A percentile compares a stretch with the other conserved stretches of the same genome.
phyloP scores from a whole-genome alignment of 2,888 invertebrate genomes.

The Volucella bombylans region DNA sequence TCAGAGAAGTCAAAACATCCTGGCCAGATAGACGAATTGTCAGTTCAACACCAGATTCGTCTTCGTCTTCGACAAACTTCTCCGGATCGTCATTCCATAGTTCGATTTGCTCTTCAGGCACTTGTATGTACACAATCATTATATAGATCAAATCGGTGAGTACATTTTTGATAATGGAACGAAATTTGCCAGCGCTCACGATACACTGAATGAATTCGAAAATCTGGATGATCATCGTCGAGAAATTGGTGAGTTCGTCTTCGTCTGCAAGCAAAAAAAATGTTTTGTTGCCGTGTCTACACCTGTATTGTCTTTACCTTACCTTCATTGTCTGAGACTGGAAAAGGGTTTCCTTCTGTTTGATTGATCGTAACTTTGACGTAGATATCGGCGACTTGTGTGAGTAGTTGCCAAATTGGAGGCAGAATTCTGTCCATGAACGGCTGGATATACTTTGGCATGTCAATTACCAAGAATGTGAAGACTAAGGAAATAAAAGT shows the following conservation, averaged over 20 bases:
- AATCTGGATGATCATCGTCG: constrained; percentile 86
- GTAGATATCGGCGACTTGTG: constrained; percentile 86
- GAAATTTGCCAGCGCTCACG: constrained; percentile 84
- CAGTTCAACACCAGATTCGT: constrained; percentile 85
- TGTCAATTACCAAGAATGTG: constrained; percentile 85
- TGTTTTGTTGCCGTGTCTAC: not conserved
- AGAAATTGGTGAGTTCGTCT: constrained; percentile 86
- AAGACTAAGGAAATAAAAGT: constrained; percentile 80
- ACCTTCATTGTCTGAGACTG: constrained; percentile 85
- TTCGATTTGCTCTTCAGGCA: constrained; percentile 87
- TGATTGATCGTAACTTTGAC: constrained; percentile 86
- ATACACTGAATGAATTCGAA: constrained; percentile 87
- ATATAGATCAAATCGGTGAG: constrained; percentile 87
- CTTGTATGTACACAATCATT: constrained; percentile 87
- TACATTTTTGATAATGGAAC: constrained; percentile 84
- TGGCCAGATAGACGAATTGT: constrained; percentile 87
- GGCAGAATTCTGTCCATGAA: constrained; percentile 86
- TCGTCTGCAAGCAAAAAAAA: constrained; percentile 74
- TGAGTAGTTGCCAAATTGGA: constrained; percentile 87
- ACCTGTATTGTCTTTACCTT: not conserved
- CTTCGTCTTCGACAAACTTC: constrained; percentile 88
- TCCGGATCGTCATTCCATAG: constrained; percentile 86
- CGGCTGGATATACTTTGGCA: constrained; percentile 85
- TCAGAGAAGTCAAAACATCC: constrained; percentile 84
- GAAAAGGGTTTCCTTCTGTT: constrained; percentile 82